Evolutionary conservation across 2,797 vertebrate genomes (phyloP).

Genomic region (Protonibea diacanthus): DNA sequence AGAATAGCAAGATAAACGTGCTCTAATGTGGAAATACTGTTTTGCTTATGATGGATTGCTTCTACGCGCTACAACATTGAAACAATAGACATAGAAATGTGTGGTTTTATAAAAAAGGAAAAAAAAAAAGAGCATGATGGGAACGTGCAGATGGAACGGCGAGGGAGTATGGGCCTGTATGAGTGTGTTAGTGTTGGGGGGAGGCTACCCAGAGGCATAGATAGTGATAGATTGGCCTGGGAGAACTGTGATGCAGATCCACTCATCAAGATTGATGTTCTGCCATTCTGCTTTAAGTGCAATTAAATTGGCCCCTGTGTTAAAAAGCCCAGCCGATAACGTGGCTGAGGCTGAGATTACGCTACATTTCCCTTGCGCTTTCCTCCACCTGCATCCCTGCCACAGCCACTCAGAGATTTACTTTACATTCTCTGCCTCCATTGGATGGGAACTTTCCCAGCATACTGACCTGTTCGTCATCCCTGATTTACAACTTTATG

Average conservation of each 20-base stretch:
- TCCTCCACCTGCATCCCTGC: conserved; percentile 74
- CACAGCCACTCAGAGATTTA: conserved; percentile 68
- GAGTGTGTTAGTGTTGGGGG: conserved; percentile 65
- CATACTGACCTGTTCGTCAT: conserved; percentile 55
- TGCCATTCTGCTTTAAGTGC: conserved; percentile 91
- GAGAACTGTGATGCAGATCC: conserved; percentile 88
- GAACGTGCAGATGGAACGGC: conserved; percentile 77
- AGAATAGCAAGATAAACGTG: background rate
- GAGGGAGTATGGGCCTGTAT: conserved; percentile 58
- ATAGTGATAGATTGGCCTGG: conserved; percentile 90
- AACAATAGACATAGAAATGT: conserved; percentile 25
- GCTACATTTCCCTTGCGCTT: conserved; percentile 81
- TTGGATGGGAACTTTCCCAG: conserved; percentile 60
- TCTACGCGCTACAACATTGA: conserved; percentile 7
- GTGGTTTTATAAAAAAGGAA: conserved; percentile 10
- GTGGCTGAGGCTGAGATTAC: conserved; percentile 79
- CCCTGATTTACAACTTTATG: conserved; percentile 70
- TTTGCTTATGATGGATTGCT: conserved; percentile 12
- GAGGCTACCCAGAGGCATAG: conserved; percentile 74
- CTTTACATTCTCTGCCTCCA: conserved; percentile 55
- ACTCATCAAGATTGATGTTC: conserved; percentile 93
- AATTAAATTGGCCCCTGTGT: conserved; percentile 89
- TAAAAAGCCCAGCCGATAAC: conserved; percentile 84
- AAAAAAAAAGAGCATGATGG: conserved; percentile 37
- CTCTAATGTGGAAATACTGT: background rate